Evolutionary conservation across 2,797 vertebrate species (phyloP), one percentile per base, ranked within the genome.

Genomic region (Leuciscus waleckii): DNA sequence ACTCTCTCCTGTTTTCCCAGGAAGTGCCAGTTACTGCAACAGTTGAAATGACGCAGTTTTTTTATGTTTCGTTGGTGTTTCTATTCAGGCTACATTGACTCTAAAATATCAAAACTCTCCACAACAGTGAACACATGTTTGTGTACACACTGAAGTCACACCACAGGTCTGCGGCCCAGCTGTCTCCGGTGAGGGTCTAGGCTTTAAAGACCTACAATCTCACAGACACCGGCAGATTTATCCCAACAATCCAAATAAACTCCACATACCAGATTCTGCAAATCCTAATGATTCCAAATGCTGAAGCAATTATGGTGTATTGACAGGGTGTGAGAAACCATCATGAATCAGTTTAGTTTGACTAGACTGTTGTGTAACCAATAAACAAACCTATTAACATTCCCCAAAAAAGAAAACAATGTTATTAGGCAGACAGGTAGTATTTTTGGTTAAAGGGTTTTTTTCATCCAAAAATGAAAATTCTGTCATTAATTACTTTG

Each of bases 221-320:
- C 63, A 51, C 71, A 76, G 63, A 67, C 68, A 63, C 63, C 81
- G 74, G 58, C 68, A 75, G 61, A 82, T 79, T 77, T 65, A 74
- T 86, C 61, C 77, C 65, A 54, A 65, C 54, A 83, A 79, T 81
- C 84, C 56, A 80, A 85, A 89, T 79, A 76, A 83, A 76, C 70
- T 1, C 76, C 10, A 74, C 58, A 77, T 73, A 65, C 76, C 78
- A 58, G 82, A 68, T 77, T 85, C 51, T 71, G 75, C 73, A 58
- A 16, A 21, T 63, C 39, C 65, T 56, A 85, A 67, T 67, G n/a
- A 84, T 80, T 82, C 61, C 82, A 86, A 86, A 88, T 84, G 76
- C 70, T 87, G 75, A 88, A 89, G 71, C 46, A 82, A 87, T 83
- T 87, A 82, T 81, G 75, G 69, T 49, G 61, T 41, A 78, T 68